These are phyloP conservation scores for Coremacera marginata DNA, from an alignment of 2,888 invertebrate genomes.

Conservation along the genomic window DNA sequence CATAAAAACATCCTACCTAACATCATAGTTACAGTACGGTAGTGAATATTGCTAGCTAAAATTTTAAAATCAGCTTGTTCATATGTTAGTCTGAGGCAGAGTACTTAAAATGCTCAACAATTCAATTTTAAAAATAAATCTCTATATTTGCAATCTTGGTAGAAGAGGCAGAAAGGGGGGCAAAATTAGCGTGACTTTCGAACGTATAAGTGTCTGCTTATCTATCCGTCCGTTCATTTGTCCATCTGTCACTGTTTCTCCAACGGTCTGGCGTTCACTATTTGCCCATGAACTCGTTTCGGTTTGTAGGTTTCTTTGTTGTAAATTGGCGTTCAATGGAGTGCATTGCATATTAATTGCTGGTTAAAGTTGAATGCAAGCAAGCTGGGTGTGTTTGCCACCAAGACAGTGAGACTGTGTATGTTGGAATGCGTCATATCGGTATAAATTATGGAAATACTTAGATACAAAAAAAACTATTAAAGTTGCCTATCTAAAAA, in stretches of 20 bases:
- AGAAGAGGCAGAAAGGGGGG: background rate
- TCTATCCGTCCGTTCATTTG: too few relatives aligned
- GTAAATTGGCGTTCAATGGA: background rate
- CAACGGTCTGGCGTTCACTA: conserved; percentile 19
- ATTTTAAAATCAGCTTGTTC: too few relatives aligned
- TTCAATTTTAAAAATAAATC: too few relatives aligned
- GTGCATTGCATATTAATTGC: conserved; percentile 14
- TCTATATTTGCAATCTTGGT: background rate
- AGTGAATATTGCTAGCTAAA: too few relatives aligned
- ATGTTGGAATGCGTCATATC: background rate
- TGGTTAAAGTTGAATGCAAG: background rate
- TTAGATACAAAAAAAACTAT: too few relatives aligned
- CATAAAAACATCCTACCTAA: too few relatives aligned
- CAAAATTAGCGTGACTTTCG: background rate
- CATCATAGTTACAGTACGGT: too few relatives aligned
- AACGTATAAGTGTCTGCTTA: background rate
- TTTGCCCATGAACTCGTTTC: conserved; percentile 42
- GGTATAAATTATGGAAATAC: background rate
- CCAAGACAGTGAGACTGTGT: background rate
- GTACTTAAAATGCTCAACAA: too few relatives aligned
- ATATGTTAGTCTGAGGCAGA: too few relatives aligned
- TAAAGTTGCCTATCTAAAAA: background rate
- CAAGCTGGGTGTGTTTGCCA: conserved; percentile 6
- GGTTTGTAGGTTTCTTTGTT: conserved; percentile 5
- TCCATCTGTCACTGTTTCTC: too few relatives aligned